Conservation (phyloP, 2,888 invertebrate genomes). For the Pachymerium ferrugineum region DNA sequence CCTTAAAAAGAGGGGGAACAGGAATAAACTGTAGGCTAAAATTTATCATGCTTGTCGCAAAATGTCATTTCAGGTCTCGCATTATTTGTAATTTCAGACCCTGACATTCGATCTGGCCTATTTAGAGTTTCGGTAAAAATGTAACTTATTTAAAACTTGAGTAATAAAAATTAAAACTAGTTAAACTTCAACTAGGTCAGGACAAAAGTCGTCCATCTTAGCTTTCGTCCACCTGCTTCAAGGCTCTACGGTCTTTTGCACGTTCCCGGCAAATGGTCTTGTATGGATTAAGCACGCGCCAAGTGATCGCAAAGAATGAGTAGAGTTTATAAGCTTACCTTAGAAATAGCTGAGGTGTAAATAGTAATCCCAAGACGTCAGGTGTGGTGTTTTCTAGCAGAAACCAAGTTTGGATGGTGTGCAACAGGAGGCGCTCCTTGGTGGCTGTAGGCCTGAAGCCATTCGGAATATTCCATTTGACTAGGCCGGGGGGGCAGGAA, state of each 20-base stretch:
- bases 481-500: not conserved
- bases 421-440: slow-evolving; percentile 23
- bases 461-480: not conserved
- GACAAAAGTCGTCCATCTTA: slow-evolving; percentile 6
- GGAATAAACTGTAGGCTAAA: not conserved
- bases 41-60: too few relatives aligned
- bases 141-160: too few relatives aligned
- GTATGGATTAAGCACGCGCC: slow-evolving; percentile 6
- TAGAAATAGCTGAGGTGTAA: slow-evolving; percentile 4
- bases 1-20: too few relatives aligned
- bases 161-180: slow-evolving; percentile 1
- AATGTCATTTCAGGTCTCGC: too few relatives aligned
- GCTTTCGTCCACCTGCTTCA: not conserved
- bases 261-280: slow-evolving; percentile 3
- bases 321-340: slow-evolving; percentile 22
- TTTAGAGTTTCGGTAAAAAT: too few relatives aligned
- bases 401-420: slow-evolving; percentile 18
- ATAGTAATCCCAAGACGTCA: not conserved
- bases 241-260: not conserved
- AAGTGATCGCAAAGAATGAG: slow-evolving; percentile 20
- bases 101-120: too few relatives aligned
- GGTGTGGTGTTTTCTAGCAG: slow-evolving; percentile 9
- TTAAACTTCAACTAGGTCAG: not conserved
- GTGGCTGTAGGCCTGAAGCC: not conserved
- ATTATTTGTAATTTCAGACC: too few relatives aligned